Conservation (phyloP, 1,140 invertebrate species). For the Hetaerina americana region DNA sequence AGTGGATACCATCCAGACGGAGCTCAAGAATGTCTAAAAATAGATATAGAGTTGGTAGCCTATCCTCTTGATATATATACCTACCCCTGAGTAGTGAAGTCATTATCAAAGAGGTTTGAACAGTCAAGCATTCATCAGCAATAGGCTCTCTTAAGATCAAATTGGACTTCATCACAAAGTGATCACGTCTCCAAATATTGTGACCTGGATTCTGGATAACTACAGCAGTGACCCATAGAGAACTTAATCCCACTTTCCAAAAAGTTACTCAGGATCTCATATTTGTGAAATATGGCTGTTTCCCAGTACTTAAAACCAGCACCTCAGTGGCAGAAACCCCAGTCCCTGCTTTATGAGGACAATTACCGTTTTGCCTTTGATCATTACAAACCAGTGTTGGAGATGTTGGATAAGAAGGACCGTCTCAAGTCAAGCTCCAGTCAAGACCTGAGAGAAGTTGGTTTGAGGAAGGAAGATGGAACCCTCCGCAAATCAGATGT, state of each 20-base stretch:
- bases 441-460: neutral
- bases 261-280: no score
- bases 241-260: no score
- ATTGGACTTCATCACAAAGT: no score
- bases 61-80: neutral
- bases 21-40: neutral
- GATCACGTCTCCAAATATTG: no score
- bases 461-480: no score
- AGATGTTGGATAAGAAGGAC: constrained; percentile 47
- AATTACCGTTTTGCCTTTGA: constrained; percentile 70
- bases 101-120: neutral
- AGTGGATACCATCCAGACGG: neutral
- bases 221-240: no score
- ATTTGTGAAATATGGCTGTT: neutral
- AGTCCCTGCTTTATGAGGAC: constrained; percentile 55
- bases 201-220: no score
- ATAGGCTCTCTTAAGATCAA: no score
- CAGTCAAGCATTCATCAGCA: neutral
- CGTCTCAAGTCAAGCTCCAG: neutral
- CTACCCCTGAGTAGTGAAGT: neutral
- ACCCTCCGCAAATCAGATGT: neutral
- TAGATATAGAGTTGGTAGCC: neutral
- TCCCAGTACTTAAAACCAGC: neutral
- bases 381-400: constrained; percentile 71
- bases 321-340: constrained; percentile 34